Base-by-base conservation (phyloP, 2,113 vertebrate genomes). In the Lutjanus erythropterus region DNA sequence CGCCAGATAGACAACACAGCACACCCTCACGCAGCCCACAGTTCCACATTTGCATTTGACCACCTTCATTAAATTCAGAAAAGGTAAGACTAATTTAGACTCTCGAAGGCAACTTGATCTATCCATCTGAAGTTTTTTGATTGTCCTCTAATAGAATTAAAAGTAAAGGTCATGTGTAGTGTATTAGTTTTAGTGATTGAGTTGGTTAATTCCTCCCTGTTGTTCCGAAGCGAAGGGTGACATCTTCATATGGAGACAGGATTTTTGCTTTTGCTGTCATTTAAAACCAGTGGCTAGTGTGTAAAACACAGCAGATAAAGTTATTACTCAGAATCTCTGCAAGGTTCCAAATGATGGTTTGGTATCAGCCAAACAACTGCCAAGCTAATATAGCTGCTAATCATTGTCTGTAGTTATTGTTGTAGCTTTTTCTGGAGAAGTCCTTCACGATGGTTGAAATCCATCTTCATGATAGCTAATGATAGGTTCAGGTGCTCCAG, bases 61-160 rank as follows among this genome's bases (percentile, higher is more conserved):
- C 91, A 80, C 88, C 84, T 86, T 91, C 89, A 88, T 92, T 93
- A 93, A 89, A 93, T 89, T 80, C 89, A 86, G 83, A 64, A 46
- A 75, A 73, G 89, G 83, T 85, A 88, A 42, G 85, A 87, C 89
- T 91, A 86, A 91, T 92, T 91, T 84, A 79, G 55, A 83, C 78
- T 86, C 82, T 84, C 4, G 27, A 62, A 66, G 79, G 73, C 83
- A 79, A 82, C 87, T 71, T 71, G 47, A 81, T 91, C 76, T 77
- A 90, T 91, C 86, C 75, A 88, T 91, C 85, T 77, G 78, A 83
- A 93, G 14, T 72, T 70, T 80, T 79, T 9, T 59, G 65, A 80
- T 69, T 77, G 85, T 84, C 88, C 76, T 87, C 67, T 85, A 86
- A 90, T 85, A 82, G 80, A 71, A 90, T 86, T 88, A 86, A 88